Evolutionary conservation across 1,140 invertebrate species (phyloP), one percentile per base, ranked within the genome.

Genomic region (Paralvinella palmiformis): DNA sequence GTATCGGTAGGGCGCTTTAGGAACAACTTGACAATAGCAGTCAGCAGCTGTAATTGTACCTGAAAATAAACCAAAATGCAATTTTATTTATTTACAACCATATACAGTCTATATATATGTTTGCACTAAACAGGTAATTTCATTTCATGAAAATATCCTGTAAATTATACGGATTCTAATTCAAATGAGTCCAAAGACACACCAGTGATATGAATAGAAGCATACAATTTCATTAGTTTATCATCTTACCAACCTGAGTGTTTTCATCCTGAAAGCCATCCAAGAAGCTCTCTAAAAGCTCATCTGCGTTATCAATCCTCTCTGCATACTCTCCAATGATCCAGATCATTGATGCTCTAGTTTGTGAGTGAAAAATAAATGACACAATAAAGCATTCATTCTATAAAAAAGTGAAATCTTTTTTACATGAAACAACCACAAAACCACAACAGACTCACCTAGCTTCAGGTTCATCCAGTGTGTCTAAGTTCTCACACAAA

Each of bases 201-300:
- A n/a, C n/a, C n/a, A n/a, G n/a, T n/a, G n/a, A n/a, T 15, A n/a
- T 17, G 48, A 2, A 52, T 41, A 41, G 10, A 41, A 10, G n/a
- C 37, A 41, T 41, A n/a, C 48, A 4, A 4, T 27, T 29, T 27
- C 3, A 20, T 10, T 10, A 22, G 45, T 29, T n/a, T 17, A 55
- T 27, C 3, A 35, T 4, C 20, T 36, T 31, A 33, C 7, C 22
- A 20, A 64, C 62, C 85, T 99, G 96, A 33, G 95, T 94, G 75
- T 99, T 99, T 79, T 99, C 97, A 84, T 99, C 97, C 69, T 97
- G 93, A 82, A 99, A 99, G n/a, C 96, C 96, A 84, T 99, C 96
- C 1, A 99, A 83, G 83, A 99, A 99, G 72, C 92, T 96, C 77
- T 99, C 96, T 3, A 99, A 82, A 15, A 99, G 83, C 78, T 99